A percentile compares a stretch with the other conserved stretches of the same genome.
Conservation (phyloP, 92 coral and sea anemone genomes). For the Diadumene lineata region DNA sequence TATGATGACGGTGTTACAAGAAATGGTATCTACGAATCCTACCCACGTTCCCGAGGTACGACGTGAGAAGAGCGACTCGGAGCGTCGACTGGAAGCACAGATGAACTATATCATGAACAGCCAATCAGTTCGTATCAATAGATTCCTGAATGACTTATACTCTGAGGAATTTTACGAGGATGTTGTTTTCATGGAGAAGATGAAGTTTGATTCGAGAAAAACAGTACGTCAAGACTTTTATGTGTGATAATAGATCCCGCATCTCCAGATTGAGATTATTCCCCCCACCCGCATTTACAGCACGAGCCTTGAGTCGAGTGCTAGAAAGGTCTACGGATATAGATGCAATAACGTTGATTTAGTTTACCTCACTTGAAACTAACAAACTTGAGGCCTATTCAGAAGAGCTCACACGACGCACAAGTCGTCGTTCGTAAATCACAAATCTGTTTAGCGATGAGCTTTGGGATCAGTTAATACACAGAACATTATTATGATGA, state of each 20-base stretch:
- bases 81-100: slow-evolving; percentile 39
- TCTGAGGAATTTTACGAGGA: slow-evolving; percentile 54
- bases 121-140: slow-evolving; percentile 43
- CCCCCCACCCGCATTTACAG: no score
- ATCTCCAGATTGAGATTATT: no score
- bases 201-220: not conserved
- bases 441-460: no score
- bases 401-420: no score
- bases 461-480: no score
- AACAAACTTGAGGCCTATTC: no score
- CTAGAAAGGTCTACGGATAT: no score
- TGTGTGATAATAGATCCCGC: not conserved
- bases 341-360: no score
- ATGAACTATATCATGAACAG: slow-evolving; percentile 38
- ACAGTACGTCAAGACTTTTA: not conserved
- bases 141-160: slow-evolving; percentile 42
- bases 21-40: not conserved
- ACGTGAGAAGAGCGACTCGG: slow-evolving; percentile 12
- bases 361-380: no score
- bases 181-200: slow-evolving; percentile 16
- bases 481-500: no score
- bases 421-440: no score
- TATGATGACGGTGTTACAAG: slow-evolving; percentile 12
- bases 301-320: no score
- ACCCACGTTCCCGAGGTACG: not conserved